Evolutionary conservation across 2,888 invertebrate species (phyloP).

Genomic region (Pristionchus exspectatus): DNA sequence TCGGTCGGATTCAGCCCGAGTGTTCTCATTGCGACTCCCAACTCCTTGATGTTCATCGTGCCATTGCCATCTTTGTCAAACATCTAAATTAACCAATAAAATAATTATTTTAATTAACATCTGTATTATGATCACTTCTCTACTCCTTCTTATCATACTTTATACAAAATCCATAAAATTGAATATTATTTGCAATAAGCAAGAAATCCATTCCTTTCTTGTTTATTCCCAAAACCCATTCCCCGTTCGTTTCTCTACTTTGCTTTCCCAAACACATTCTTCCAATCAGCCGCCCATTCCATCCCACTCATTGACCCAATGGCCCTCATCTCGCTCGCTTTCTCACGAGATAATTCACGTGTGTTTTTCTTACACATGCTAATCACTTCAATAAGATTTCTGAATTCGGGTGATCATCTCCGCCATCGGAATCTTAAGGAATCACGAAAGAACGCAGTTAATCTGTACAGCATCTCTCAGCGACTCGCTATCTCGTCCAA

Average conservation of each 20-base stretch:
- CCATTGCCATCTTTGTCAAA: conserved; percentile 79
- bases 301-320: background rate
- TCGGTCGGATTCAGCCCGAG: conserved; percentile 79
- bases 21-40: conserved; percentile 79
- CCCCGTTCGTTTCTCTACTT: background rate
- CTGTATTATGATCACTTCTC: too few relatives aligned
- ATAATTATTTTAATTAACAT: background rate
- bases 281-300: conserved; percentile 1
- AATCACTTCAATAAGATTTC: background rate
- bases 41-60: conserved; percentile 79
- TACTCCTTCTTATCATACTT: too few relatives aligned
- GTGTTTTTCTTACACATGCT: background rate
- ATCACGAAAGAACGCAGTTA: too few relatives aligned
- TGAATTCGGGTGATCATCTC: too few relatives aligned
- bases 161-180: too few relatives aligned
- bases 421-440: too few relatives aligned
- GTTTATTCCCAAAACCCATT: background rate
- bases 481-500: background rate
- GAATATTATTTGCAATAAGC: too few relatives aligned
- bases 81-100: conserved; percentile 64
- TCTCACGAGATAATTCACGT: conserved; percentile 9
- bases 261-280: background rate
- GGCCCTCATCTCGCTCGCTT: background rate
- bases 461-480: background rate
- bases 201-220: too few relatives aligned